phyloP scores from a whole-genome alignment of 1,140 invertebrate species.

The Olivierus martensii region DNA sequence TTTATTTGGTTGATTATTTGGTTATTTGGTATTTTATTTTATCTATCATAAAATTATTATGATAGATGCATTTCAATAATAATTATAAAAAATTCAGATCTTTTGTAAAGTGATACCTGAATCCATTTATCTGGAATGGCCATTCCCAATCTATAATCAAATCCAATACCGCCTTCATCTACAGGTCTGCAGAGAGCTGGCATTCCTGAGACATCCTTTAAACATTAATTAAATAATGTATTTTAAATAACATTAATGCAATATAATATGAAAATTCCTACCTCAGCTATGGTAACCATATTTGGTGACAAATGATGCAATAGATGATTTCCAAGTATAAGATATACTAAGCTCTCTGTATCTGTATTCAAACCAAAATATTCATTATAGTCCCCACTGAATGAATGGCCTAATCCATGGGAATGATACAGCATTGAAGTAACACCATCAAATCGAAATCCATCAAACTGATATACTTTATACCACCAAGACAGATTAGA shows the following conservation, averaged over 20 bases:
- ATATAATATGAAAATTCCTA: slow-evolving; percentile 25
- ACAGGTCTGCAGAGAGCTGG: slow-evolving; percentile 81
- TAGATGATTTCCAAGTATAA: slow-evolving; percentile 92
- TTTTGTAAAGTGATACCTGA: too few species aligned
- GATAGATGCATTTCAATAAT: too few species aligned
- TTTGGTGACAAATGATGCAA: slow-evolving; percentile 70
- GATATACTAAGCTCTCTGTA: slow-evolving; percentile 85
- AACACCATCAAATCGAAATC: slow-evolving; percentile 96
- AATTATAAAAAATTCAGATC: too few species aligned
- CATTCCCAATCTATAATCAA: slow-evolving; percentile 96
- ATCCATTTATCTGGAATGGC: slow-evolving; percentile 99
- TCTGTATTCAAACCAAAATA: slow-evolving; percentile 96
- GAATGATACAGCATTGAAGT: slow-evolving; percentile 99
- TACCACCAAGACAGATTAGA: slow-evolving; percentile 96
- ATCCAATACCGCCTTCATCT: slow-evolving; percentile 82
- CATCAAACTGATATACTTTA: slow-evolving; percentile 95
- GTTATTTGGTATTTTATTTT: too few species aligned
- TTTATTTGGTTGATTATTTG: too few species aligned
- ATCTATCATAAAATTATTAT: too few species aligned
- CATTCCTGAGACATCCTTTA: slow-evolving; percentile 95
- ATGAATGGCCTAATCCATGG: slow-evolving; percentile 66
- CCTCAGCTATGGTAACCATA: slow-evolving; percentile 88
- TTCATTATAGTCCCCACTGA: slow-evolving; percentile 78
- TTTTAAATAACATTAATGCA: too few species aligned
- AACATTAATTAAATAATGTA: too few species aligned